phyloP scores from a whole-genome alignment of 2,113 vertebrate species.

The Pachycephala philippinensis region DNA sequence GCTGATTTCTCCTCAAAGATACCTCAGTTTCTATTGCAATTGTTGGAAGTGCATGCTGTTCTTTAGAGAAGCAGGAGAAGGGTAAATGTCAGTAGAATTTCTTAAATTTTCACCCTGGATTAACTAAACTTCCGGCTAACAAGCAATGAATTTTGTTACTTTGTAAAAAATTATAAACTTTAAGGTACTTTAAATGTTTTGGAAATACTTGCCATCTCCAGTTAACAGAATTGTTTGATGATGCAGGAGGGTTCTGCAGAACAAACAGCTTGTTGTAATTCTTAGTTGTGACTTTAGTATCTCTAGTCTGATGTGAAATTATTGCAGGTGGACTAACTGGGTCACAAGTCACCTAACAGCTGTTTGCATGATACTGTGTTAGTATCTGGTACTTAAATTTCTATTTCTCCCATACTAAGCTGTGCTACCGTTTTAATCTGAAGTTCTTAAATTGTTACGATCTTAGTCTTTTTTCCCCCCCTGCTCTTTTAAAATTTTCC shows the following conservation, averaged over 20 bases:
- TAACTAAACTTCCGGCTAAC: not conserved
- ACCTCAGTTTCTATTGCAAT: not conserved
- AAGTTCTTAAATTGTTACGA: not conserved
- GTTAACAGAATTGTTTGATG: not conserved
- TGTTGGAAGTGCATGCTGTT: not conserved
- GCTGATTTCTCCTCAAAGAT: not conserved
- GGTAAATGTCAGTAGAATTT: not conserved
- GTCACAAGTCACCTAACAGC: not conserved
- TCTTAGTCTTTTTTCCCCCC: accelerated
- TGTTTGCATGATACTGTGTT: not conserved
- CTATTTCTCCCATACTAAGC: not conserved
- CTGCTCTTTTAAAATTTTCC: not conserved
- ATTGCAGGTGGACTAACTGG: not conserved
- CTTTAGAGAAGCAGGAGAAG: not conserved
- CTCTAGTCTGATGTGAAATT: not conserved
- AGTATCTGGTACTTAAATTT: not conserved
- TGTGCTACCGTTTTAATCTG: accelerated
- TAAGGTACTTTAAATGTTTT: not conserved
- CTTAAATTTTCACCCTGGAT: not conserved
- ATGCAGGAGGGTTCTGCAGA: not conserved
- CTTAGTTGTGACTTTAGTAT: not conserved
- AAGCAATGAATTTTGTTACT: not conserved
- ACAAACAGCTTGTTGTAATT: not conserved
- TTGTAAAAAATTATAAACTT: not conserved
- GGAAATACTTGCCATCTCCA: not conserved